Evolutionary conservation across 2,797 vertebrate genomes (phyloP), one percentile per base, ranked within the genome.

Genomic region (Pseudochirops cupreus): DNA sequence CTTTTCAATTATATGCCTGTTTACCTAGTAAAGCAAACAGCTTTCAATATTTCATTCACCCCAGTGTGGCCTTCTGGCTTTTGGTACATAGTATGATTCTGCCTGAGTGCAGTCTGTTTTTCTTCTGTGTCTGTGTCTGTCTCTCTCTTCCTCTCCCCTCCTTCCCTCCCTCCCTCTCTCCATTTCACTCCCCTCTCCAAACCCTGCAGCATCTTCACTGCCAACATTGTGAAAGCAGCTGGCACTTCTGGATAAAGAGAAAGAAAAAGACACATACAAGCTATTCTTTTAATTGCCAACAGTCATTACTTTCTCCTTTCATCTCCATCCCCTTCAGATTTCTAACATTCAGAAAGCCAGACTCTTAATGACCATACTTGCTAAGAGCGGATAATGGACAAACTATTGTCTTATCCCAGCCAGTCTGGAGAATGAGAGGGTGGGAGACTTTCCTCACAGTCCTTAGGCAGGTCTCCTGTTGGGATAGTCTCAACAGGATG

Each of bases 1-100:
- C n/a, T 55, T 92, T 96, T 94, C 82, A 95, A 93, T 54, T 91
- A 92, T 13, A 91, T 28, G 57, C 58, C 96, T 95, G 94, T 94
- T 94, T 92, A 24, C 1, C 0, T 87, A 91, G 58, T 90, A 57
- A 91, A 96, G 90, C 90, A 55, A 46, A 67, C 21, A 50, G 56
- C 46, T 58, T 57, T 87, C 59, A 57, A 18, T n/a, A 31, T 93
- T 74, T 93, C 57, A 91, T 92, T 92, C 31, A 9, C 52, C 90
- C 87, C 93, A 13, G 10, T 55, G 94, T 50, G 59, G 67, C 92
- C 55, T 24, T 26, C 92, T 94, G 62, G 90, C 29, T 13, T 58
- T 92, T 87, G 93, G 90, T 92, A 67, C 0, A 0, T 0, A 1
- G 14, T 31, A 0, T 0, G 28, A 54, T 39, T 90, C 54, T 82